phyloP scores from a whole-genome alignment of 2,113 vertebrate genomes.

The Callospermophilus lateralis region DNA sequence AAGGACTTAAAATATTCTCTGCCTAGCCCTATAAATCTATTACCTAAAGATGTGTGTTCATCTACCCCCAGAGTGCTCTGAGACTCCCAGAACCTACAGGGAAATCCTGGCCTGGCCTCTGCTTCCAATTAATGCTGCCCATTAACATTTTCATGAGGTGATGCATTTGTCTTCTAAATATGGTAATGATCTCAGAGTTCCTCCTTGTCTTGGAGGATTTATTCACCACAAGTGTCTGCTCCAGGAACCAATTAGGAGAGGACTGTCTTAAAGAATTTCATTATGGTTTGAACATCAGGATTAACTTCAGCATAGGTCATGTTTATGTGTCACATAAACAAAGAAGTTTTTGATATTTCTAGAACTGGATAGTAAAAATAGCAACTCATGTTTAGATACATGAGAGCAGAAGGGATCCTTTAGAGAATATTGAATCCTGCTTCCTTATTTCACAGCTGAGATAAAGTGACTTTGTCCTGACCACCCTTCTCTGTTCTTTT shows the following conservation, averaged over 20 bases:
- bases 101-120: conserved; percentile 51
- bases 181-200: conserved; percentile 71
- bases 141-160: conserved; percentile 75
- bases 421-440: neutral
- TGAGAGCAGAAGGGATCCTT: neutral
- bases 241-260: conserved; percentile 62
- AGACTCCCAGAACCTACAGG: neutral
- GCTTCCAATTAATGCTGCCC: conserved; percentile 69
- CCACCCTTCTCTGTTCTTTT: neutral
- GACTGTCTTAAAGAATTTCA: conserved; percentile 57
- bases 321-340: conserved; percentile 53
- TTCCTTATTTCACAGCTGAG: neutral
- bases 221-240: conserved; percentile 57
- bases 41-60: neutral
- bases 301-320: conserved; percentile 33
- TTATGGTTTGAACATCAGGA: neutral
- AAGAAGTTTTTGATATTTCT: conserved; percentile 39
- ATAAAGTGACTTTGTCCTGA: neutral
- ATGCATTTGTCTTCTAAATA: conserved; percentile 71
- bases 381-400: neutral
- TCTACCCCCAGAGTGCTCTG: neutral
- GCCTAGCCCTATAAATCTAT: neutral
- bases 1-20: conserved; percentile 7
- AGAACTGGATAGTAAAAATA: conserved; percentile 27
- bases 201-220: conserved; percentile 64